Conservation (phyloP, 2,797 vertebrate genomes). For the Pseudomugil tenellus region DNA sequence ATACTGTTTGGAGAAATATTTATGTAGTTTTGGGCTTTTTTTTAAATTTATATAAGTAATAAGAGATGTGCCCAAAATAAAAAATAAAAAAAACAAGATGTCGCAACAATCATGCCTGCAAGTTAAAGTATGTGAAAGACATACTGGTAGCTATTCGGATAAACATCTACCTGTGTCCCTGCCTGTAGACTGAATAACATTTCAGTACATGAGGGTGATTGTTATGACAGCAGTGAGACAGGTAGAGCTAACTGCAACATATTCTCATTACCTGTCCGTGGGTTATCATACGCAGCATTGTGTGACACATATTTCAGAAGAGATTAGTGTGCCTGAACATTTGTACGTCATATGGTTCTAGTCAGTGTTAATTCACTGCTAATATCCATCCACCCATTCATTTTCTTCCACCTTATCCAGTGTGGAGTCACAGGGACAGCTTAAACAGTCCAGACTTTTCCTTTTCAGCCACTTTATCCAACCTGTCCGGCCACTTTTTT, state of each 20-base stretch:
- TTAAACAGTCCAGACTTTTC: too few relatives aligned
- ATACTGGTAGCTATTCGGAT: conserved; percentile 13
- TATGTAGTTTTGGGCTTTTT: conserved; percentile 25
- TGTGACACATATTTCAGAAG: too few relatives aligned
- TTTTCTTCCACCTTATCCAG: too few relatives aligned
- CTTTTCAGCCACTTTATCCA: too few relatives aligned
- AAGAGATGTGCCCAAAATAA: conserved; percentile 12
- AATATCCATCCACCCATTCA: too few relatives aligned
- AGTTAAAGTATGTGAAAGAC: conserved; percentile 24
- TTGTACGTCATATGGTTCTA: too few relatives aligned
- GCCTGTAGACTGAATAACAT: conserved; percentile 37
- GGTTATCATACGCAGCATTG: too few relatives aligned
- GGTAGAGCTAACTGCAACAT: conserved; percentile 23
- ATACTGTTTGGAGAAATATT: conserved; percentile 34
- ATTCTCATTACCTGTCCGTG: too few relatives aligned
- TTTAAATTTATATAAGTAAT: conserved; percentile 41
- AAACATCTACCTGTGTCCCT: conserved; percentile 45
- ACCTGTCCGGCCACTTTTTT: too few relatives aligned
- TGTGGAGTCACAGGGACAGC: too few relatives aligned
- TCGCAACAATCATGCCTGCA: conserved; percentile 1
- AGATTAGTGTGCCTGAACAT: too few relatives aligned
- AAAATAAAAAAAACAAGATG: conserved; percentile 20
- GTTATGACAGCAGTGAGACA: conserved; percentile 52
- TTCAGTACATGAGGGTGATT: conserved; percentile 35
- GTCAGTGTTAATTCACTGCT: too few relatives aligned